Conservation (phyloP, 1,140 invertebrate genomes). For the Hesperophylax magnus region DNA sequence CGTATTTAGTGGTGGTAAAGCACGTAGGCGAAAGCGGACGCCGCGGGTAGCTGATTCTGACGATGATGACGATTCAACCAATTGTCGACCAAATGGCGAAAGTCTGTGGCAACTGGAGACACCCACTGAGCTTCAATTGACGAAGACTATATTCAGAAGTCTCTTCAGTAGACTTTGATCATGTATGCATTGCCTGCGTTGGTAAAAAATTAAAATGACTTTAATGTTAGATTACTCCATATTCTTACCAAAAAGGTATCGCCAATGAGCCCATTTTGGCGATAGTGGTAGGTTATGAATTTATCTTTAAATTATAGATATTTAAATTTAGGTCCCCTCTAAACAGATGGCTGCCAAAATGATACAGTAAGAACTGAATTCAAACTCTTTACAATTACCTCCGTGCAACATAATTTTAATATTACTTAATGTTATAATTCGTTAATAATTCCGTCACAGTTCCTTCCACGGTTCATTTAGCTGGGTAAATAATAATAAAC, state of each 20-base stretch:
- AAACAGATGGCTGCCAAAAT: too few species aligned
- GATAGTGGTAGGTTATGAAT: too few species aligned
- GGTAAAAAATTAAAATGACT: too few species aligned
- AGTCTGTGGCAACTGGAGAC: background rate
- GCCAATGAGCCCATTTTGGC: too few species aligned
- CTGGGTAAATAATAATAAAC: conserved; percentile 54
- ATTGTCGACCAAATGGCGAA: conserved; percentile 35
- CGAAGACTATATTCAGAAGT: background rate
- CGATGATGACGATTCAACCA: conserved; percentile 32
- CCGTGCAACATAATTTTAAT: conserved; percentile 18
- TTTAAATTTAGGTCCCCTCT: too few species aligned
- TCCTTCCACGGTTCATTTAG: conserved; percentile 54
- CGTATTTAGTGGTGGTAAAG: too few species aligned
- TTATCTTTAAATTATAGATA: too few species aligned
- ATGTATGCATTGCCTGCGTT: too few species aligned
- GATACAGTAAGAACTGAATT: too few species aligned
- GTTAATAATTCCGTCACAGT: conserved; percentile 41
- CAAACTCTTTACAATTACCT: background rate
- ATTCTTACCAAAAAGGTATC: too few species aligned
- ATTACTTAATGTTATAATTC: conserved; percentile 37
- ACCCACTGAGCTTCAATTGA: conserved; percentile 10
- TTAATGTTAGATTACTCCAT: too few species aligned
- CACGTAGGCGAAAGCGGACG: background rate
- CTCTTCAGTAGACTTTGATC: background rate
- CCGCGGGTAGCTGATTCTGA: background rate